Evolutionary conservation across 2,113 vertebrate species (phyloP), one percentile per base, ranked within the genome.

Genomic region (Tinamus guttatus): DNA sequence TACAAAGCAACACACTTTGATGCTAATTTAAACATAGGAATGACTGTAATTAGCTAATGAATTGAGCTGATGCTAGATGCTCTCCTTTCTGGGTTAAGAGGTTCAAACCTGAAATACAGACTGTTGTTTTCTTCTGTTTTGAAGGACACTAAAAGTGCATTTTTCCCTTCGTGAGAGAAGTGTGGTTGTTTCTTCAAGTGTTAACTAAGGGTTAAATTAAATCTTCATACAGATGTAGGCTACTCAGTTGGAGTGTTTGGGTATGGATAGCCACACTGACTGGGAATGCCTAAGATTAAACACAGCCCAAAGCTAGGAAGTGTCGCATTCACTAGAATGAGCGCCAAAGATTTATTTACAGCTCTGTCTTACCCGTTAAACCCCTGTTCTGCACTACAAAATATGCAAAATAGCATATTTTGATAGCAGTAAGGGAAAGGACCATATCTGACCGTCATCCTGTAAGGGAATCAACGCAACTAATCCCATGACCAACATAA

Each of bases 1-100:
- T 73, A 54, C 36, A 21, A 40, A 70, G 45, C 60, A 86, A 69
- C 56, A 7, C 32, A 7, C 8, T 5, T 9, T 20, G 65, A 20
- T 52, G 69, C 64, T 84, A 38, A 69, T 81, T 85, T 52, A 65
- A 91, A 62, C 22, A 45, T 49, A n/a, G 34, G 65, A 43, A 36
- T 24, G 52, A 32, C 51, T 81, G 47, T 51, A 38, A 71, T 84
- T 84, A 43, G 49, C 56, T 78, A 49, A 83, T 81, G 24, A 94
- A 88, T 28, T 25, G n/a, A 92, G n/a, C 38, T 88, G 0, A 51
- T 77, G 77, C 28, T 68, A 3, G 25, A 9, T 25, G 27, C 34
- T 70, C 1, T 30, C 22, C 22, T 59, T 56, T 47, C 19, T 40
- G 47, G 52, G 56, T 64, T 47, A 81, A 1, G 0, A 6, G 5